phyloP scores from a whole-genome alignment of 2,113 vertebrate species.

The Butorides virescens region DNA sequence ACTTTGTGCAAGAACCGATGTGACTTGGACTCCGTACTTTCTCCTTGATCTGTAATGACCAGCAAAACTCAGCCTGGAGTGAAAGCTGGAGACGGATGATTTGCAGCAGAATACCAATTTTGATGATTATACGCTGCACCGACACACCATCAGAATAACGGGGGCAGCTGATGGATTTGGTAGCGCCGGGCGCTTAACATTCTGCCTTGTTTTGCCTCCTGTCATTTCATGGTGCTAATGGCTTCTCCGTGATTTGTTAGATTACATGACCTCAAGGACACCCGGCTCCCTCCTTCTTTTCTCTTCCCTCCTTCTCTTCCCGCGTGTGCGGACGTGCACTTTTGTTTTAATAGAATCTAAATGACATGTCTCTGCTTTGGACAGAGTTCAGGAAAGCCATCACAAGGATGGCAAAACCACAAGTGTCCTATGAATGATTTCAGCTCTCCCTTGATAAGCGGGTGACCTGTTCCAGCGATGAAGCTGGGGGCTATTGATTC shows the following conservation, averaged over 20 bases:
- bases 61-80: background rate
- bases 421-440: background rate
- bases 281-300: background rate
- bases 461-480: background rate
- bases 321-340: accelerated
- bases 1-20: background rate
- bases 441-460: background rate
- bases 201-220: constrained; percentile 5
- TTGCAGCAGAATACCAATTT: constrained; percentile 1
- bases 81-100: background rate
- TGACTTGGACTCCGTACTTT: background rate
- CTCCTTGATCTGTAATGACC: background rate
- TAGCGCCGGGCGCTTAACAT: background rate
- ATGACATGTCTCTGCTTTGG: background rate
- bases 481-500: background rate
- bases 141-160: background rate
- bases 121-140: constrained; percentile 24
- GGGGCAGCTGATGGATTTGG: background rate
- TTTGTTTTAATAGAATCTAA: constrained; percentile 33
- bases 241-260: background rate
- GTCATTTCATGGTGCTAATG: background rate
- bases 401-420: background rate
- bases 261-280: constrained; percentile 20
- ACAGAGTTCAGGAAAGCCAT: constrained; percentile 11
- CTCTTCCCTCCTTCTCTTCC: background rate